phyloP scores from a whole-genome alignment of 2,888 invertebrate genomes.

The Venustoraphidia nigricollis region DNA sequence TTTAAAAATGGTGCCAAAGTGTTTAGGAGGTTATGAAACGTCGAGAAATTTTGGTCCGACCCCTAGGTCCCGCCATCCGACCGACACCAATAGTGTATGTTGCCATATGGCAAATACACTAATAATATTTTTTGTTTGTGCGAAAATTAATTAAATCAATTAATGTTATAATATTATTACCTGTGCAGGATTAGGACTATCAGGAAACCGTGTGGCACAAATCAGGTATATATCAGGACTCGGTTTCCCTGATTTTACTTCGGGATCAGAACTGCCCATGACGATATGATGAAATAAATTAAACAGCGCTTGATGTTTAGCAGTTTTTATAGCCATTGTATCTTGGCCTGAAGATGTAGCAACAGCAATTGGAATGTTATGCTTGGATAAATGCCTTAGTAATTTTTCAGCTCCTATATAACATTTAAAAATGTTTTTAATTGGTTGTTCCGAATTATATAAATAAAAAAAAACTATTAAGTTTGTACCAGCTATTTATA shows the following conservation, averaged over 20 bases:
- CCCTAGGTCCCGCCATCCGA: too few species aligned
- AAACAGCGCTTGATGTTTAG: slow-evolving; percentile 25
- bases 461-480: too few species aligned
- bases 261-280: slow-evolving; percentile 38
- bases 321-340: slow-evolving; percentile 32
- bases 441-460: too few species aligned
- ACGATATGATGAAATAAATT: slow-evolving; percentile 32
- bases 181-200: slow-evolving; percentile 19
- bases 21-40: too few species aligned
- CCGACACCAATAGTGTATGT: too few species aligned
- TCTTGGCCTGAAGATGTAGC: slow-evolving; percentile 39
- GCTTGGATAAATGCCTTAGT: slow-evolving; percentile 34
- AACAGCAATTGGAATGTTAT: slow-evolving; percentile 40
- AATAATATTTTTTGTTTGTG: too few species aligned
- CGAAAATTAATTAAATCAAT: too few species aligned
- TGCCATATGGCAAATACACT: too few species aligned
- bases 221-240: slow-evolving; percentile 43
- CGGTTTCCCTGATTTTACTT: slow-evolving; percentile 43
- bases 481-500: too few species aligned
- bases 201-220: slow-evolving; percentile 32
- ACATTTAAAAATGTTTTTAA: not conserved
- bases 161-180: too few species aligned
- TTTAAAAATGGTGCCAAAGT: too few species aligned
- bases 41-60: too few species aligned
- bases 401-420: slow-evolving; percentile 34